Evolutionary conservation across 2,113 vertebrate genomes (phyloP).

Genomic region (Sigmodon hispidus): DNA sequence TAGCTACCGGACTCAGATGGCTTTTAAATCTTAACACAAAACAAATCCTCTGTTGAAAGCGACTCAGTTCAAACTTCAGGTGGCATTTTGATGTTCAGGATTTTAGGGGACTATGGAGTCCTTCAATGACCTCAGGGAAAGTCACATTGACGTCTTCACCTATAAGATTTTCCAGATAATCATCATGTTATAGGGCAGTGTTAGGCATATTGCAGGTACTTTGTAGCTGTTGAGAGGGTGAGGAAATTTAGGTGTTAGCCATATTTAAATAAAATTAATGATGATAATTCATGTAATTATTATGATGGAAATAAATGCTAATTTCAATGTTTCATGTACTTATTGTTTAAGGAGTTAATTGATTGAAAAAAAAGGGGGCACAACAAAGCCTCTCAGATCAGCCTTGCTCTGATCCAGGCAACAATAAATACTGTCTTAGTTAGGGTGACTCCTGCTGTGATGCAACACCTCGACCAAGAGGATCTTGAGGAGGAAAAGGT

Average conservation of each 20-base stretch:
- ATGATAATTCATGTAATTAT: neutral
- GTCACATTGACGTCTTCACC: neutral
- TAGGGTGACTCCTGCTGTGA: neutral
- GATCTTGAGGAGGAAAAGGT: neutral
- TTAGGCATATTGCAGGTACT: neutral
- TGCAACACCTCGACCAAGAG: neutral
- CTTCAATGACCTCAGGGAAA: conserved; percentile 1
- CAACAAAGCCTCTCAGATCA: neutral
- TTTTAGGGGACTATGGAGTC: neutral
- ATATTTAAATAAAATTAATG: conserved; percentile 28
- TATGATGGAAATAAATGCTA: conserved; percentile 25
- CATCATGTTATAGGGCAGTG: neutral
- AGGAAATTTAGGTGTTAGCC: conserved; percentile 27
- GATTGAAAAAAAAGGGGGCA: neutral
- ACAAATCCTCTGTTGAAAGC: conserved; percentile 13
- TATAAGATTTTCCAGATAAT: neutral
- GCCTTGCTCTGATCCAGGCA: neutral
- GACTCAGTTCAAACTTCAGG: conserved; percentile 24
- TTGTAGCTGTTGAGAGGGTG: neutral
- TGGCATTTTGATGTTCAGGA: neutral
- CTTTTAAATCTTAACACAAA: conserved; percentile 34
- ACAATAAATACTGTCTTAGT: neutral
- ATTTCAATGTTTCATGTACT: neutral
- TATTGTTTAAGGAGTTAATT: conserved; percentile 31
- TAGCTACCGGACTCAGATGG: neutral